Evolutionary conservation across 2,113 vertebrate genomes (phyloP).

Genomic region (Leucosticte australis): DNA sequence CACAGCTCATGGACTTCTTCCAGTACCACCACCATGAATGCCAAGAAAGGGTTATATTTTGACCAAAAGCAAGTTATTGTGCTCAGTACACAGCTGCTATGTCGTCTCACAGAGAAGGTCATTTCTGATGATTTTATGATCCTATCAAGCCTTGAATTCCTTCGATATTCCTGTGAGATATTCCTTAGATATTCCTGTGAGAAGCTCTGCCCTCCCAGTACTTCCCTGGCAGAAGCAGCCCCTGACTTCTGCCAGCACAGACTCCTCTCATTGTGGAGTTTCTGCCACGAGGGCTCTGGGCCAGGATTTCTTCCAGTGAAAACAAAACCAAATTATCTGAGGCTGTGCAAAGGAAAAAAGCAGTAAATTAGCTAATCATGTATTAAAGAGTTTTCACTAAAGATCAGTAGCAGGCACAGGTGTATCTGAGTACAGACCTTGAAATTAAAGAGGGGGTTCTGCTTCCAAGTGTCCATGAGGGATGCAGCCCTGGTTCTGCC

Average conservation of each 20-base stretch:
- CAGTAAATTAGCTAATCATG: background rate
- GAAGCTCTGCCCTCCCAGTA: background rate
- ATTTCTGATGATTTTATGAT: background rate
- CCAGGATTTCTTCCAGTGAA: background rate
- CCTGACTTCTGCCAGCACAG: background rate
- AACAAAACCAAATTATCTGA: background rate
- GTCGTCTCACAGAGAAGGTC: background rate
- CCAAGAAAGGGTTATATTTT: background rate
- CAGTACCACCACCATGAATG: background rate
- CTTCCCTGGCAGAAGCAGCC: background rate
- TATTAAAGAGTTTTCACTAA: background rate
- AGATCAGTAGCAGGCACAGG: rapidly evolving
- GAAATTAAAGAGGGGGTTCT: background rate
- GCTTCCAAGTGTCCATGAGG: background rate
- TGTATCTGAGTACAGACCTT: background rate
- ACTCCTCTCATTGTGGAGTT: background rate
- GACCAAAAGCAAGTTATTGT: background rate
- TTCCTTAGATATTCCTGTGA: background rate
- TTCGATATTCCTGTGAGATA: background rate
- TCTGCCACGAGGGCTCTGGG: background rate
- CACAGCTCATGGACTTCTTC: background rate
- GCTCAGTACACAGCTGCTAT: background rate
- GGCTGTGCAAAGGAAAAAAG: background rate
- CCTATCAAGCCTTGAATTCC: background rate
- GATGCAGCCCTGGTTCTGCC: rapidly evolving